Percentiles rank a stretch among this genome's conserved stretches.
phyloP scores from a whole-genome alignment of 2,113 vertebrate species.

The Hemicordylus capensis region DNA sequence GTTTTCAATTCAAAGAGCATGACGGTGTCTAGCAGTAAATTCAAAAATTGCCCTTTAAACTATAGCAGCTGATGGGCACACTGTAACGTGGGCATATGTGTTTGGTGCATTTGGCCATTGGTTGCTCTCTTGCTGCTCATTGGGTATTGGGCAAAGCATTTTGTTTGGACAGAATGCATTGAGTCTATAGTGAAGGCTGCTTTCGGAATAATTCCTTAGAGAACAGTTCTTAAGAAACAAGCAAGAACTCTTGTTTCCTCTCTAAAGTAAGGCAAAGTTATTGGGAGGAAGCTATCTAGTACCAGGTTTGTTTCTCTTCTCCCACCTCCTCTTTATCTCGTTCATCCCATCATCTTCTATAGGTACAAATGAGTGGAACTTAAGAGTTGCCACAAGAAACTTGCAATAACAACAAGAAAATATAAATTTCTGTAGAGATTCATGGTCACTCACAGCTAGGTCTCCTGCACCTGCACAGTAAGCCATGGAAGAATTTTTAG shows the following conservation, averaged over 20 bases:
- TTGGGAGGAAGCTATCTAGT: fast-evolving
- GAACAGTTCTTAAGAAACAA: background rate
- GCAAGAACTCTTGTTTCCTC: fast-evolving
- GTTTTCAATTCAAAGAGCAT: background rate
- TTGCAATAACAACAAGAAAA: too few species aligned
- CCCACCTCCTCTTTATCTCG: background rate
- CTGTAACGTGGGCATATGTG: background rate
- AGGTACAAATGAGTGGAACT: background rate
- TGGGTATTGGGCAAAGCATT: background rate
- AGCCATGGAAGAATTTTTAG: too few species aligned
- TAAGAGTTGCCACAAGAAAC: background rate
- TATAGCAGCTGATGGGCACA: background rate
- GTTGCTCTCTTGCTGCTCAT: background rate
- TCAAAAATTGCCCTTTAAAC: background rate
- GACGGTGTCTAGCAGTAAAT: background rate
- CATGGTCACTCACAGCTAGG: too few species aligned
- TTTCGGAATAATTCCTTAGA: background rate
- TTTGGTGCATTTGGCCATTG: background rate
- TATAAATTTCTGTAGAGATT: too few species aligned
- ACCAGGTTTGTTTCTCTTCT: fast-evolving
- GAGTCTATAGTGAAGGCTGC: background rate
- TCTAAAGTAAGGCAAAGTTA: background rate
- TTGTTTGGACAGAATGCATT: background rate
- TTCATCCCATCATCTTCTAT: background rate
- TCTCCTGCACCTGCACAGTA: too few species aligned